Evolutionary conservation across 2,888 invertebrate species (phyloP), one percentile per base, ranked within the genome.

Genomic region (Arenicola marina): DNA sequence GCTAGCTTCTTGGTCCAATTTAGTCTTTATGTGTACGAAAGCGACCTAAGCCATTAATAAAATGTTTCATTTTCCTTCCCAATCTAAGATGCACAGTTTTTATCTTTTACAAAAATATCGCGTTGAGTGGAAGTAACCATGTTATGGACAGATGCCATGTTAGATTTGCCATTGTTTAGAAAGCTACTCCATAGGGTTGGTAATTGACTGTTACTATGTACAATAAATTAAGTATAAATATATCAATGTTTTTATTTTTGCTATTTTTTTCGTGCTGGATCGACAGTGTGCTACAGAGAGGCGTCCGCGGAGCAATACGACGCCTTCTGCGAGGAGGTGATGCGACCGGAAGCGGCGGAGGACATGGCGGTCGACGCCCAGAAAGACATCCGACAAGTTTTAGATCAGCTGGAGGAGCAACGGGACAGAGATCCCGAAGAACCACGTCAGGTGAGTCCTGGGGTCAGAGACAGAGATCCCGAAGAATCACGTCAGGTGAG

Each of bases 221-320:
- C n/a, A n/a, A n/a, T n/a, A n/a, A n/a, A n/a, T n/a, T n/a, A n/a
- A n/a, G 11, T 38, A 15, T 38, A 38, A 38, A n/a, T 11, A 15
- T n/a, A 38, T 15, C 43, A 38, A 38, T 38, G 11, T 38, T 38
- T 15, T 11, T n/a, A 38, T 15, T 15, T 38, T 38, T 38, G n/a
- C 38, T 15, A 38, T 15, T 11, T 38, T 15, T 38, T 18, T 38
- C 38, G 11, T 38, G 38, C 11, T 38, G 11, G 38, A 11, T 38
- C 18, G 11, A 18, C 38, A 48, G 48, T 48, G 48, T 48, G 48
- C 26, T 48, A 48, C 48, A 11, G 26, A 48, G 48, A 48, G 26
- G 48, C 48, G 26, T 48, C 48, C 11, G 48, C 11, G 7, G 48
- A 48, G 26, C 48, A 48, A 24, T 48, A 18, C 24, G 48, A 48